Percentiles rank a stretch among this genome's conserved stretches.
These are phyloP conservation scores for Gnathonemus longibarbis DNA, from an alignment of 2,113 vertebrate species.

Conservation along the genomic window DNA sequence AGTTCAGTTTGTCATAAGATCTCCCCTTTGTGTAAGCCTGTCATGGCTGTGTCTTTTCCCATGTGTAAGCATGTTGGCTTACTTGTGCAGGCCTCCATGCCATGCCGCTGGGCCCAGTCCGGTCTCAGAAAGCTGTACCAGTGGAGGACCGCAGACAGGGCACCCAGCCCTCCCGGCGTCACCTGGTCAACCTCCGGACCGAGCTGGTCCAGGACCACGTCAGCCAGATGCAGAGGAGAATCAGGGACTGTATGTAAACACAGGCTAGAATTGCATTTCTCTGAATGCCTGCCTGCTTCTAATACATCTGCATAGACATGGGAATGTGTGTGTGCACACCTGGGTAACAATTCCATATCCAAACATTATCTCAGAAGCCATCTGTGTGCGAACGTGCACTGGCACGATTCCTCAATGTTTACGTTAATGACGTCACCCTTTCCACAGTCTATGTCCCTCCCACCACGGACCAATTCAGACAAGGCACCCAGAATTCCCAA, in stretches of 20 bases:
- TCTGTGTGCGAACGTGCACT: background rate
- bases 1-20: background rate
- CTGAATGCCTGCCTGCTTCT: background rate
- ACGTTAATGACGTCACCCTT: background rate
- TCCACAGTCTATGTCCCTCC: constrained; percentile 16
- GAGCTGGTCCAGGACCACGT: constrained; percentile 41
- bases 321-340: background rate
- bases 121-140: background rate
- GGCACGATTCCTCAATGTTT: background rate
- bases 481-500: constrained; percentile 28
- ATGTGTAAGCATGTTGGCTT: background rate
- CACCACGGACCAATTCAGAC: constrained; percentile 18
- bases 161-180: constrained; percentile 45
- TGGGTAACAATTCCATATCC: background rate
- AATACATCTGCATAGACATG: background rate
- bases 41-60: background rate
- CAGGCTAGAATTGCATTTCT: background rate
- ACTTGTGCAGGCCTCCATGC: constrained; percentile 45
- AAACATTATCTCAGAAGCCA: background rate
- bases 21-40: background rate
- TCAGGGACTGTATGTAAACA: constrained; percentile 17
- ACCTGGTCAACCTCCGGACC: constrained; percentile 44
- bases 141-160: constrained; percentile 39
- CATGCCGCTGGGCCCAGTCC: constrained; percentile 20
- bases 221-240: constrained; percentile 45